These are phyloP conservation scores for Coelopa pilipes DNA, from an alignment of 2,888 invertebrate species.

Conservation along the genomic window DNA sequence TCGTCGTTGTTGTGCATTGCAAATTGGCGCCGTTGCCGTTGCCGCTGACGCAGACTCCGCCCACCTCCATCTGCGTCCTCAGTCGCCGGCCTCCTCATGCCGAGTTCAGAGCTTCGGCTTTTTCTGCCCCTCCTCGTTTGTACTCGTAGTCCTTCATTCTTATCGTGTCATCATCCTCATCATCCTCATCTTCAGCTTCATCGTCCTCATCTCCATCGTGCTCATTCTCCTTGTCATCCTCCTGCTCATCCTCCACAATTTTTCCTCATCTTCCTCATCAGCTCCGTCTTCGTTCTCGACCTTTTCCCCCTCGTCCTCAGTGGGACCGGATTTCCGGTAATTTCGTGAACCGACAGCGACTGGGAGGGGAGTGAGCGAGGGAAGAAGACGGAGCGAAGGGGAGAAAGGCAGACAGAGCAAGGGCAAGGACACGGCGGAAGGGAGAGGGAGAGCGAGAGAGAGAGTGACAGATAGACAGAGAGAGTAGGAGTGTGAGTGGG, in stretches of 20 bases:
- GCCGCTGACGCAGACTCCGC: background rate
- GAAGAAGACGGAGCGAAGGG: background rate
- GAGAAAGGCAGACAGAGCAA: background rate
- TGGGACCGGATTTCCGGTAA: background rate
- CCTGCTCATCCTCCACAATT: too few relatives aligned
- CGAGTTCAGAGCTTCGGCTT: too few relatives aligned
- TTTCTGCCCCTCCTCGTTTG: too few relatives aligned
- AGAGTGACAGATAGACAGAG: background rate
- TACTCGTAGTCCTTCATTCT: too few relatives aligned
- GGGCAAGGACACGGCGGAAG: too few relatives aligned
- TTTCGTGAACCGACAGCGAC: background rate
- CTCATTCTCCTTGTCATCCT: too few relatives aligned
- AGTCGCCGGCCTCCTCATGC: background rate
- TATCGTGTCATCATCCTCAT: too few relatives aligned
- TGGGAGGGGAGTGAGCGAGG: background rate
- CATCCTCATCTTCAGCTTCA: too few relatives aligned
- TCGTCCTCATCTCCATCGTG: too few relatives aligned
- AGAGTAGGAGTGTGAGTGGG: background rate
- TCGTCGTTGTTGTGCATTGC: background rate
- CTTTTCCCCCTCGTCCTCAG: background rate
- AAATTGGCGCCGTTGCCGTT: background rate
- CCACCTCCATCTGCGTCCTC: background rate
- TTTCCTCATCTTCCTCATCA: too few relatives aligned
- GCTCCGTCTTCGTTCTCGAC: too few relatives aligned
- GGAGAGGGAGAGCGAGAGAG: background rate